Base-by-base conservation (phyloP, 1,140 invertebrate genomes). In the Andricus grossulariae region DNA sequence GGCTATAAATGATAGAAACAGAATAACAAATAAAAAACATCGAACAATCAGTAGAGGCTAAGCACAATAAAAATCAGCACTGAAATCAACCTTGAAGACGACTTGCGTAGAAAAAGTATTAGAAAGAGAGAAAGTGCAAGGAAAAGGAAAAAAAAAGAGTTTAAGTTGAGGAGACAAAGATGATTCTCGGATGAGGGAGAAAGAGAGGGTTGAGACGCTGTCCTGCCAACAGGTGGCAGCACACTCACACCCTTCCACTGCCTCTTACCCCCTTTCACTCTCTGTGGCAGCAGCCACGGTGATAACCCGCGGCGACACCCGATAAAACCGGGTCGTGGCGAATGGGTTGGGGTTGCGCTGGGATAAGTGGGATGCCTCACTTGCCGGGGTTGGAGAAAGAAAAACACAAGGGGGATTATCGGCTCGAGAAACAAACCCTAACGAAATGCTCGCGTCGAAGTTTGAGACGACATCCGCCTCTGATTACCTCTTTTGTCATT, bases 181-280 rank as follows among this genome's bases (percentile, higher is more conserved):
- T 73, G 51, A 11, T 51, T 71, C 72, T 18, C 6, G 51, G 54
- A 52, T 70, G 74, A 50, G 80, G 60, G 50, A 82, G 52, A 71
- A 80, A 71, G 77, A 75, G 78, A 80, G 82, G 86, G 85, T 86
- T 88, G 89, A 89, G 89, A 87, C 88, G 88, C 84, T 86, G 85
- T 83, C 83, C 86, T 84, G 83, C 88, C 89, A 90, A 90, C 89
- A 90, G 88, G 89, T 90, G 89, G 88, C 87, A 87, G 85, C 88
- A 87, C 85, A 86, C 85, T 82, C 86, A 84, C 82, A 84, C 80
- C 82, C 72, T 71, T 82, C 73, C 78, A 76, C 80, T 82, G 82
- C 77, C 80, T 80, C 77, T 70, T 77, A 51, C 71, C 55, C 77
- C 80, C 74, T 80, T 75, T 78, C 76, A 51, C 76, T 79, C 78